phyloP scores from a whole-genome alignment of 2,797 vertebrate species.

The Buphagus erythrorhynchus region DNA sequence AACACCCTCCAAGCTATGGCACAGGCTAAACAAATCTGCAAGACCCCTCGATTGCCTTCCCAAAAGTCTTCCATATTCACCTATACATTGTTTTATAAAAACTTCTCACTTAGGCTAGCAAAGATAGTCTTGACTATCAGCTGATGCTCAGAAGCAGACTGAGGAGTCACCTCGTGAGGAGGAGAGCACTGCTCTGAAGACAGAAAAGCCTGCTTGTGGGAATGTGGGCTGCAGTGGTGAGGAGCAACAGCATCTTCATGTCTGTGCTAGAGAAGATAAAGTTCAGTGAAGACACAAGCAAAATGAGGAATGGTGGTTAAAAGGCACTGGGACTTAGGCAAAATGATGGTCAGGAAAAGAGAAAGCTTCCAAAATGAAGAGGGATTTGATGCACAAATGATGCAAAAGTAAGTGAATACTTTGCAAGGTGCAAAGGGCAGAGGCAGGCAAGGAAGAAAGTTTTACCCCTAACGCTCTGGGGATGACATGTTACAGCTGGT shows the following conservation, averaged over 20 bases:
- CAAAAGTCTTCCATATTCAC: not conserved
- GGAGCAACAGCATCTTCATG: rapidly evolving
- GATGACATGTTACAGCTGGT: not conserved
- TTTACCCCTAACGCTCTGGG: not conserved
- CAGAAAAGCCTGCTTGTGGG: not conserved
- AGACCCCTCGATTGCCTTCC: not conserved
- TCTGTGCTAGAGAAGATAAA: not conserved
- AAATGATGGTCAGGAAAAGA: not conserved
- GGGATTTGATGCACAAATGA: not conserved
- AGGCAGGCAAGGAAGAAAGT: not conserved
- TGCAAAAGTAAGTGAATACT: not conserved
- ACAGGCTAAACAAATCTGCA: not conserved
- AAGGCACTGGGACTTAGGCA: not conserved
- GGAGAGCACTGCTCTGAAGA: not conserved
- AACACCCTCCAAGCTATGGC: not conserved
- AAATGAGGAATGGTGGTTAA: not conserved
- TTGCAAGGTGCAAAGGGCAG: not conserved
- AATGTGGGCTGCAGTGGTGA: rapidly evolving
- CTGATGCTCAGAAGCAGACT: not conserved
- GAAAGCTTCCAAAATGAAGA: not conserved
- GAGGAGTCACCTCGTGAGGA: not conserved
- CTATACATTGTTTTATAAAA: not conserved
- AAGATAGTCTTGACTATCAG: not conserved
- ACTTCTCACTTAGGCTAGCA: not conserved
- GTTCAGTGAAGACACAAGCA: not conserved